Base-by-base conservation (phyloP, 2,113 vertebrate genomes). In the Gavialis gangeticus region DNA sequence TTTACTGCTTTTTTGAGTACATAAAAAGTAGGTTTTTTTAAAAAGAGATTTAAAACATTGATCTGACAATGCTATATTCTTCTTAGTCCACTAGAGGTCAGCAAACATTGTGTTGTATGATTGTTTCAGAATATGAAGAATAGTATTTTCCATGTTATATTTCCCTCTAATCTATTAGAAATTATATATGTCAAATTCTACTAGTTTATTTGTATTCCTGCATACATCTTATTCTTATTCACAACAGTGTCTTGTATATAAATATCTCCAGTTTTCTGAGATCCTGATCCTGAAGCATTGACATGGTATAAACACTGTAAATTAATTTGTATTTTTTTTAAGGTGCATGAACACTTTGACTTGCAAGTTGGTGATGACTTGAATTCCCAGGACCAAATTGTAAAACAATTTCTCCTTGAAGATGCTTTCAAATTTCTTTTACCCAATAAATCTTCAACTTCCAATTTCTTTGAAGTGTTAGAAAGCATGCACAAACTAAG, bases 371-470 rank as follows among this genome's bases (percentile, higher is more conserved):
- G 98, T 73, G 95, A 97, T 62, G 97, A 98, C 54, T 85, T 91
- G 19, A 85, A 92, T 34, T 97, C 98, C 95, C 98, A 98, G 64
- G 96, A 98, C 96, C 98, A 99, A 97, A 98, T 97, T 89, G 97
- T 97, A 78, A 99, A 97, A 98, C 98, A 99, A 97, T 95, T 96
- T 56, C 93, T 99, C 93, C 97, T 99, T 94, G 98, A 99, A 96
- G 99, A 99, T 87, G 97, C 97, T 4, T 98, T 99, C 76, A 97
- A 94, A 92, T 98, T 99, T 96, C 97, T 99, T 81, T 97, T 99
- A 55, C 96, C 97, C 82, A 98, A 98, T 75, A 92, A 95, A 60
- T 95, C 95, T 27, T 97, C 96, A 24, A 84, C 93, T 83, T 91
- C 91, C 6, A 81, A 27, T 67, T 95, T 97, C 76, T 86, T 91